Base-by-base conservation (phyloP, 1,140 invertebrate species). In the Trichogramma pretiosum region DNA sequence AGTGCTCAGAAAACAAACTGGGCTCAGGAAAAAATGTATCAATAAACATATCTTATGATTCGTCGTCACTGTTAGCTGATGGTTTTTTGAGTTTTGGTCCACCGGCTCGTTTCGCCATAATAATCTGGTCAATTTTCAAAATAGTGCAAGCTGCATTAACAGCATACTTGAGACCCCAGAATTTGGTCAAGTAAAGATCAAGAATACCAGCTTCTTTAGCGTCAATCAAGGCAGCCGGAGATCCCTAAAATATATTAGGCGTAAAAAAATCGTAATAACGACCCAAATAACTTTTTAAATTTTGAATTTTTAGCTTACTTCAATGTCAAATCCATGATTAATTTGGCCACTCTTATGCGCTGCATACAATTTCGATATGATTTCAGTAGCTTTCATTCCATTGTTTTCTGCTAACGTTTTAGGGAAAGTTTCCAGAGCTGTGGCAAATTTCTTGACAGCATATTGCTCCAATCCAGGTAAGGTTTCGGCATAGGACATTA, bases 41-140 rank as follows among this genome's bases (percentile, higher is more conserved):
- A n/a, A n/a, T n/a, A n/a, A n/a, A n/a, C n/a, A 30, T 37, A 42
- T 34, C 26, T 42, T 58, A 58, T 39, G 48, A 50, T 44, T 87
- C 84, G 58, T 86, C 85, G 65, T 92, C 87, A 52, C 79, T 80
- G 63, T 79, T 78, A 57, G 77, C 77, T 35, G 78, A 75, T 30
- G 75, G 75, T 35, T 75, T 63, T 63, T 79, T 81, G 1, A 86
- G 76, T 74, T 96, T 95, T 1, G 95, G 94, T 39, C 94, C 94
- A 46, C 94, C 94, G 16, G 93, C 93, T 61, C 85, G 79, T 72
- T 98, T 98, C 1, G 95, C 92, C 92, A 98, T 97, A 48, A 99
- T 98, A 50, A 99, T 98, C 73, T 97, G 87, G 74, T 99, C 94
- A n/a, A 99, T 90, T 68, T 89, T 85, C 4, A 99, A 76, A 58